Percentiles rank a stretch among this genome's conserved stretches.
Evolutionary conservation across 2,113 vertebrate species (phyloP).

Genomic region (Caretta caretta): DNA sequence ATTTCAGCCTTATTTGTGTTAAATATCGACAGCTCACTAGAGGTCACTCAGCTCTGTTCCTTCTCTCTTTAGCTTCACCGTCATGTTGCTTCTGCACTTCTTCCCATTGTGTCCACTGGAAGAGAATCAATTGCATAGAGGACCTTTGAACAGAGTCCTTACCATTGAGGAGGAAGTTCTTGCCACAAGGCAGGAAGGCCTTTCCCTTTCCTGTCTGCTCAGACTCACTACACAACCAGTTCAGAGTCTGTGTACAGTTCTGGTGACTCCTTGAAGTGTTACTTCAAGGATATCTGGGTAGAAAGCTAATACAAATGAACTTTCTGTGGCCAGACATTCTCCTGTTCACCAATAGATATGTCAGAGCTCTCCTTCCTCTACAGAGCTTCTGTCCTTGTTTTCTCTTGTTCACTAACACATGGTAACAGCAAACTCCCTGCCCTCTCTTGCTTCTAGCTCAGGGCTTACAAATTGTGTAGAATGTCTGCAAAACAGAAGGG

Average conservation of each 20-base stretch:
- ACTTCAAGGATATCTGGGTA: neutral
- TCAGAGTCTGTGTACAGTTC: neutral
- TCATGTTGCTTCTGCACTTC: neutral
- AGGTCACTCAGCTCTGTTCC: neutral
- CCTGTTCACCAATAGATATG: fast-evolving
- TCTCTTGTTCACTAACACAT: neutral
- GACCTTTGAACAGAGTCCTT: neutral
- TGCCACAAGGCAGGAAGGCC: neutral
- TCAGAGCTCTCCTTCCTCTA: neutral
- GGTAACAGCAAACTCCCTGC: neutral
- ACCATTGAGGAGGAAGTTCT: neutral
- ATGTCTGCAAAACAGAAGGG: neutral
- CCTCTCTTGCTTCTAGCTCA: neutral
- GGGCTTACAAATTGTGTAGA: neutral
- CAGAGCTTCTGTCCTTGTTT: neutral
- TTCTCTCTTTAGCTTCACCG: neutral
- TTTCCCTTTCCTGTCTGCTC: neutral
- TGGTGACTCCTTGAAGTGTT: neutral
- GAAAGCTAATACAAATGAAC: neutral
- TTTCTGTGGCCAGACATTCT: neutral
- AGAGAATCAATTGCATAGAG: neutral
- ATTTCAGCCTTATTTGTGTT: too few relatives aligned
- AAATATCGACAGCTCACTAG: neutral
- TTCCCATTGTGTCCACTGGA: neutral
- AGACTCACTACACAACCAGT: neutral